Evolutionary conservation across 37 sponge, comb jelly and placozoan genomes (phyloP), one percentile per base, ranked within the genome.

Genomic region (Spongilla lacustris): DNA sequence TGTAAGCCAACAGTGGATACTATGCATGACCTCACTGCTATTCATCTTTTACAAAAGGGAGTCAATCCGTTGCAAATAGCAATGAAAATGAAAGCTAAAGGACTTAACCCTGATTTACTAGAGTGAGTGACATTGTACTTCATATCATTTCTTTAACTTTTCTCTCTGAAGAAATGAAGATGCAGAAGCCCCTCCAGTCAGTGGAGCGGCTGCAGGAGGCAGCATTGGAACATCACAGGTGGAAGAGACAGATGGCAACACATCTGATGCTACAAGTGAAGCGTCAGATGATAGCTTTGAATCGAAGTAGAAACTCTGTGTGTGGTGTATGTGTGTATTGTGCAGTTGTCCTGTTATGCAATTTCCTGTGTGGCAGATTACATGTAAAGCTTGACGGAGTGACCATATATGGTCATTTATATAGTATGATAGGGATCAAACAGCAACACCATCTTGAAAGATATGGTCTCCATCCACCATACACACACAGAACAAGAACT

Each of bases 71-170:
- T 88, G 69, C 95, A 94, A 70, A 72, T 97, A 33, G 75, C 81
- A 9, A 87, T 94, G 81, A 87, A 92, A 36, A 97, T 97, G 97
- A 87, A 81, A 71, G 74, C 46, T 22, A 81, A 94, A 23, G 97
- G 97, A 4, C 90, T 97, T 26, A 80, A 97, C 67, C 97, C 97
- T 37, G 93, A 92, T 36, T 66, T 89, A 0, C 22, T 97, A 21
- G 95, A 97, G 91, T 91, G 78, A 81, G 95, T 73, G 26, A 3
- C 31, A 34, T 34, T 24, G 3, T 4, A 6, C 9, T 11, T 9
- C 3, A 28, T 29, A 11, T 11, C 3, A 46, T 46, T 4, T 32
- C 30, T 31, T 31, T 23, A 28, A 17, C 6, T 37, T 70, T 71
- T 69, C 33, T 34, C 21, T 46, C 28, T 75, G 12, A 72, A 89